Evolutionary conservation across 2,113 vertebrate genomes (phyloP).

Genomic region (Ramphastos sulfuratus): DNA sequence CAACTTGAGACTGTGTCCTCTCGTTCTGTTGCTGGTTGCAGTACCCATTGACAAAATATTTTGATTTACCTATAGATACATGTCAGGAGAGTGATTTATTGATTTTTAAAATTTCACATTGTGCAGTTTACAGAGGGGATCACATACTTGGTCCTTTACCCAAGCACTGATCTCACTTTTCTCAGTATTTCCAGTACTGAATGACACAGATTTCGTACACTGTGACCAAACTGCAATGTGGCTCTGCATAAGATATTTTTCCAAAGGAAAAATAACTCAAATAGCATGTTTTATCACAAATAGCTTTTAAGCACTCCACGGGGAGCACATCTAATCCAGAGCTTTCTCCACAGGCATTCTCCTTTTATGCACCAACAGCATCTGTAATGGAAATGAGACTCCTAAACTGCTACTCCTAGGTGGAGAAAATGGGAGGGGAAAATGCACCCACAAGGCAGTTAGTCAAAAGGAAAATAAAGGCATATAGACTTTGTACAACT

Average conservation of each 20-base stretch:
- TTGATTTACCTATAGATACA: neutral
- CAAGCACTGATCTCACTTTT: neutral
- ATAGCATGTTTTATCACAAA: conserved; percentile 11
- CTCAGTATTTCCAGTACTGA: fast-evolving
- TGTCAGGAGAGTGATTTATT: neutral
- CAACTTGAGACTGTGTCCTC: too few relatives aligned
- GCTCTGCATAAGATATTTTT: neutral
- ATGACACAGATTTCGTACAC: fast-evolving
- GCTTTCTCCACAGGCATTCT: conserved; percentile 33
- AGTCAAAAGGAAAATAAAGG: neutral
- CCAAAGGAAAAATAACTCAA: conserved; percentile 1
- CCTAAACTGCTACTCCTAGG: neutral
- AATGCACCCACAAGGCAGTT: neutral
- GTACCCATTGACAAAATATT: neutral
- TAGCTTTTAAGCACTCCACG: neutral
- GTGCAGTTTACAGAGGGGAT: neutral
- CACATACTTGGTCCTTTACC: fast-evolving
- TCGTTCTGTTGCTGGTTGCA: too few relatives aligned
- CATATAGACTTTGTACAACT: neutral
- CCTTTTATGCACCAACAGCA: conserved; percentile 11
- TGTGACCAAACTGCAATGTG: neutral
- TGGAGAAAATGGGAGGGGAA: neutral
- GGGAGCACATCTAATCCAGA: neutral
- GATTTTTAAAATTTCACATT: neutral
- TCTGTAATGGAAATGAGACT: conserved; percentile 33